Percentiles rank a stretch among this genome's conserved stretches.
phyloP scores from a whole-genome alignment of 2,797 vertebrate genomes.

The Tragelaphus eurycerus region DNA sequence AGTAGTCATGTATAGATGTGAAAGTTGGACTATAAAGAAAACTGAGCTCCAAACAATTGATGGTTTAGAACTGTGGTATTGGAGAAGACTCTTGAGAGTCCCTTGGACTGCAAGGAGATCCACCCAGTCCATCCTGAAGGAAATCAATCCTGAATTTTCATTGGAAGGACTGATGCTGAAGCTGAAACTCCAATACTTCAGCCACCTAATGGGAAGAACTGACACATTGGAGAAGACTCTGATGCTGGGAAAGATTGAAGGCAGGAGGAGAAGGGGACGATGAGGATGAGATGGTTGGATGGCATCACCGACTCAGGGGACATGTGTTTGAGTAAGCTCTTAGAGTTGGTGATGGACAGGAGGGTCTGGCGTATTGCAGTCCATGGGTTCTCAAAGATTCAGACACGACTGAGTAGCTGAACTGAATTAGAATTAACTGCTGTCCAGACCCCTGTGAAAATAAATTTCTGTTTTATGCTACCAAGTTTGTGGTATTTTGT shows the following conservation, averaged over 20 bases:
- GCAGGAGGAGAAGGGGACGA: background rate
- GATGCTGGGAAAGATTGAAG: background rate
- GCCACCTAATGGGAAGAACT: background rate
- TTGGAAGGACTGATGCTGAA: background rate
- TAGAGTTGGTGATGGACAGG: background rate
- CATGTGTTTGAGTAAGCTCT: background rate
- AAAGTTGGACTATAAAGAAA: background rate
- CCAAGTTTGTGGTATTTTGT: background rate
- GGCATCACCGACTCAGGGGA: background rate
- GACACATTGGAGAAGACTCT: background rate
- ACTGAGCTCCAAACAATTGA: background rate
- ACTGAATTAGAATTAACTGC: background rate
- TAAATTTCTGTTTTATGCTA: background rate
- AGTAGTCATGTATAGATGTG: background rate
- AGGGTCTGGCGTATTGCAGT: accelerated
- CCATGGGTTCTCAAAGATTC: background rate
- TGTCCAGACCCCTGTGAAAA: background rate
- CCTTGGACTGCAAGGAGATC: background rate
- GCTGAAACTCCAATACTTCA: background rate
- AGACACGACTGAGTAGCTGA: background rate
- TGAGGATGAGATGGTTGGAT: background rate
- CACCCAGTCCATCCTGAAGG: background rate
- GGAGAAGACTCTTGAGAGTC: background rate
- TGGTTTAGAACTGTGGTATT: background rate
- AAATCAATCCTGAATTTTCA: background rate